Percentiles rank a stretch among this genome's conserved stretches.
phyloP scores from a whole-genome alignment of 1,140 invertebrate species.

The Pseudomyrmex flavicornis region DNA sequence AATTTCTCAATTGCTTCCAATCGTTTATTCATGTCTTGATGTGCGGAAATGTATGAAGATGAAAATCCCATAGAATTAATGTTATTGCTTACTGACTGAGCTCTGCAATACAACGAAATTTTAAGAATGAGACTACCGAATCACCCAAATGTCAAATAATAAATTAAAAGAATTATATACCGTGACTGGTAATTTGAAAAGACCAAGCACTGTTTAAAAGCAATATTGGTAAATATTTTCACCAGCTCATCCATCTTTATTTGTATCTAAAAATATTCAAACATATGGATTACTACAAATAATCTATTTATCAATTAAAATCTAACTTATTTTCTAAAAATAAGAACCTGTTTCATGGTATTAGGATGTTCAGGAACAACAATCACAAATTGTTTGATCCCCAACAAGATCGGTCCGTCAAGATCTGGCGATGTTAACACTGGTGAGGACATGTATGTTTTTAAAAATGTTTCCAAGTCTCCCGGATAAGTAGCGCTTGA shows the following conservation, averaged over 20 bases:
- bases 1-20: slow-evolving; percentile 91
- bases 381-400: slow-evolving; percentile 91
- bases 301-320: slow-evolving; percentile 15
- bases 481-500: slow-evolving; percentile 97
- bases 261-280: slow-evolving; percentile 82
- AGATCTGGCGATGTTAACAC: slow-evolving; percentile 88
- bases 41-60: slow-evolving; percentile 90
- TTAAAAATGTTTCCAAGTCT: slow-evolving; percentile 90
- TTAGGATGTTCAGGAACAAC: slow-evolving; percentile 87
- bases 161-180: slow-evolving; percentile 80
- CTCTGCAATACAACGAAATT: slow-evolving; percentile 80
- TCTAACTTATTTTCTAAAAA: background rate
- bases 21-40: slow-evolving; percentile 92
- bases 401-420: slow-evolving; percentile 88
- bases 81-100: slow-evolving; percentile 90
- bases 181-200: slow-evolving; percentile 95
- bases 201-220: slow-evolving; percentile 95
- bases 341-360: slow-evolving; percentile 87
- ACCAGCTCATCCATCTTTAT: slow-evolving; percentile 90
- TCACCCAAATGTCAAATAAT: slow-evolving; percentile 16
- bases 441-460: slow-evolving; percentile 93
- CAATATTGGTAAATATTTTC: slow-evolving; percentile 89
- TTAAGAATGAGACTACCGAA: background rate
- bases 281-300: background rate
- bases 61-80: slow-evolving; percentile 90